Evolutionary conservation across 2,113 vertebrate genomes (phyloP), one percentile per base, ranked within the genome.

Genomic region (Mirza zaza): DNA sequence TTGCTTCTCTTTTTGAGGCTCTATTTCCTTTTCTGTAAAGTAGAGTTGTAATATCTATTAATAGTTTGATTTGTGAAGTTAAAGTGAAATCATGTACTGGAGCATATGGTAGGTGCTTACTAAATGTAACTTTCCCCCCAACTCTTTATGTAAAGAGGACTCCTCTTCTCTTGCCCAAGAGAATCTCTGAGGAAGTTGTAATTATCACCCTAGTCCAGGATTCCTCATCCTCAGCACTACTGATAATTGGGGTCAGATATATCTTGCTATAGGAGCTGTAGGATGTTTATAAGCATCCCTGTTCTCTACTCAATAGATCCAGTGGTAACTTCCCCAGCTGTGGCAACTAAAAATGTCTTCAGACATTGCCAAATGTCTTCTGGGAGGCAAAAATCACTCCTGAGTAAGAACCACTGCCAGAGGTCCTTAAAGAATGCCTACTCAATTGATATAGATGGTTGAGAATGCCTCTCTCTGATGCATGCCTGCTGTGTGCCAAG

Each of bases 401-500:
- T 34, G 77, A 45, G 3, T 63, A 27, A 71, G 52, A 81, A 73
- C 50, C 13, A 36, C 3, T 50, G 34, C 4, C 7, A 8, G 15
- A 3, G 34, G 21, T n/a, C 6, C 21, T 73, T 85, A 55, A 71
- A 42, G 12, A 52, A 52, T 36, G 10, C 13, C 76, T 73, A 0
- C 11, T 42, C 5, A 15, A 1, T 17, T 27, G 36, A 20, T 23
- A 9, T 0, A 27, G 15, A 34, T 7, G 29, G 29, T 17, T 32
- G 15, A 1, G 36, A 71, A 50, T 0, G 3, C 34, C 3, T 87
- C 34, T 71, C 14, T 79, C 8, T n/a, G 10, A 34, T 29, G 5
- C 1, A 50, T 5, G 39, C 3, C 3, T 1, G 55, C 25, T 45
- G 2, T 20, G 9, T 1, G 5, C 34, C 2, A 4, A 5, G 3